Evolutionary conservation across 2,888 invertebrate genomes (phyloP).

Genomic region (Orthosia gracilis): DNA sequence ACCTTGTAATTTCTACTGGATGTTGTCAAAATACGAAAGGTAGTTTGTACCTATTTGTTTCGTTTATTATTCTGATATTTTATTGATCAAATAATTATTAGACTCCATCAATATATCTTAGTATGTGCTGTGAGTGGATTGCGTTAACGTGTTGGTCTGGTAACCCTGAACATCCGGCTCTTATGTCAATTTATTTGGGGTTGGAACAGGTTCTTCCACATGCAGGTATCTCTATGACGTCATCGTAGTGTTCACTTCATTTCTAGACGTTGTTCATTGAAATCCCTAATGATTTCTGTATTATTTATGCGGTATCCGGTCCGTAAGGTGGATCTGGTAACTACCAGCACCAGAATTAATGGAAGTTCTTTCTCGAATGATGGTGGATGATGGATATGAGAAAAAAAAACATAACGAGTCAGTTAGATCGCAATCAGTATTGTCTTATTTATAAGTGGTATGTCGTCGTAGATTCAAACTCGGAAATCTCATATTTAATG

Average conservation of each 20-base stretch:
- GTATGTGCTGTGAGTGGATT: too few relatives aligned
- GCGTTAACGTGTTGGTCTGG: too few relatives aligned
- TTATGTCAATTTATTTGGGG: too few relatives aligned
- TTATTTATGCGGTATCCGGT: too few relatives aligned
- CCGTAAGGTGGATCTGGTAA: neutral
- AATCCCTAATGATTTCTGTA: neutral
- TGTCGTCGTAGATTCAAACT: neutral
- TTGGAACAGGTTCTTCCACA: too few relatives aligned
- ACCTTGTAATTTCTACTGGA: conserved; percentile 47
- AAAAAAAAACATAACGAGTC: neutral
- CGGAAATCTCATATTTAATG: neutral
- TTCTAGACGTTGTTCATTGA: neutral
- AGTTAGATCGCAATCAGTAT: conserved; percentile 1
- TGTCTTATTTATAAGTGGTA: conserved; percentile 12
- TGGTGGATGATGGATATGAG: neutral
- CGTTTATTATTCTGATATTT: too few relatives aligned
- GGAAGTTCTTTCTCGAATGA: neutral
- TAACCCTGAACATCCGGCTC: too few relatives aligned
- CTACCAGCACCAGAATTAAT: neutral
- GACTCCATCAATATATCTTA: too few relatives aligned
- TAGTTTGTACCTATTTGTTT: neutral
- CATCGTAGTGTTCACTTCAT: neutral
- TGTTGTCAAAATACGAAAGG: neutral
- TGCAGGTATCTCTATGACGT: too few relatives aligned
- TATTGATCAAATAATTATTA: too few relatives aligned